Evolutionary conservation across 53 echinoderm and acorn worm species (phyloP).

Genomic region (Paracentrotus lividus): DNA sequence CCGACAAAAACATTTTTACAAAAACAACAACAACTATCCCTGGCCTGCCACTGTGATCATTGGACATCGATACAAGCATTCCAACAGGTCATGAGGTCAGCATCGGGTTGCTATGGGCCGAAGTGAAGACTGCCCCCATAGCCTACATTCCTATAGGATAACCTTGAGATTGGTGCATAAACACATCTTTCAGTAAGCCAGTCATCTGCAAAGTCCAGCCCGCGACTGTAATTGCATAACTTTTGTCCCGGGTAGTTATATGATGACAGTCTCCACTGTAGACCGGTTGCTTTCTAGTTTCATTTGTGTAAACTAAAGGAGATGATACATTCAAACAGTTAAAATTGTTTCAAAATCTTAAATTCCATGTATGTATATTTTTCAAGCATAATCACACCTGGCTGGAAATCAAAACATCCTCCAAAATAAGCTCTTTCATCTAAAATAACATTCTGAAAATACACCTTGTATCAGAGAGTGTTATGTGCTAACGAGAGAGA

Average conservation of each 20-base stretch:
- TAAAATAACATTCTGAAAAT: neutral
- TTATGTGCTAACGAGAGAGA: neutral
- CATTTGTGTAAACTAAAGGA: neutral
- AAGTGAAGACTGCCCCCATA: constrained; percentile 60
- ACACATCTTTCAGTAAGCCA: constrained; percentile 46
- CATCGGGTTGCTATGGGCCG: constrained; percentile 58
- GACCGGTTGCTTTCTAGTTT: neutral
- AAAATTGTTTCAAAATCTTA: neutral
- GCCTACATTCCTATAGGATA: constrained; percentile 29
- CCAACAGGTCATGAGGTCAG: constrained; percentile 55
- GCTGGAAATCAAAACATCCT: neutral
- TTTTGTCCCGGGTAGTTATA: neutral
- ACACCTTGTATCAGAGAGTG: neutral
- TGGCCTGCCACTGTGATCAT: constrained; percentile 50
- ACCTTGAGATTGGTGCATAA: constrained; percentile 33
- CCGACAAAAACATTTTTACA: neutral
- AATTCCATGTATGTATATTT: neutral
- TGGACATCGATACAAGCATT: constrained; percentile 64
- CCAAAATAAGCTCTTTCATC: neutral
- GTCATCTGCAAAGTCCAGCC: neutral
- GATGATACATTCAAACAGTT: neutral
- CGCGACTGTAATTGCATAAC: neutral
- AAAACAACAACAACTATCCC: constrained; percentile 23
- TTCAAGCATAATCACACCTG: neutral
- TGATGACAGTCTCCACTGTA: neutral